These are phyloP conservation scores for Pseudomyrmex flavicornis DNA, from an alignment of 1,140 invertebrate genomes.

Conservation along the genomic window DNA sequence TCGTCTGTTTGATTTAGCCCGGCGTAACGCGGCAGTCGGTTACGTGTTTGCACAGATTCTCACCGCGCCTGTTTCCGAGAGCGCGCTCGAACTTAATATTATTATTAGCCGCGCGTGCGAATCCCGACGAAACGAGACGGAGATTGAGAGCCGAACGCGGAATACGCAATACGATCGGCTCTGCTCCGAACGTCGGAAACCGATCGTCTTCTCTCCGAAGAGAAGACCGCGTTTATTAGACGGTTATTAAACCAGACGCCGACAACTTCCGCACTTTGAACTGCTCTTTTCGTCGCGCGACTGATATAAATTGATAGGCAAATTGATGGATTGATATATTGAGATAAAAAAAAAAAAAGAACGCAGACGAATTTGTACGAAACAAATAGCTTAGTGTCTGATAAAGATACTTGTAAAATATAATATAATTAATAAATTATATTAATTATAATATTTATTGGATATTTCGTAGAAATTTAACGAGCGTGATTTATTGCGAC, in stretches of 20 bases:
- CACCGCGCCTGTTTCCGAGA: conserved; percentile 22
- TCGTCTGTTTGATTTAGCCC: conserved; percentile 69
- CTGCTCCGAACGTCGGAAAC: neutral
- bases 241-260: conserved; percentile 31
- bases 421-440: too few species aligned
- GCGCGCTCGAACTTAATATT: conserved; percentile 53
- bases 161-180: conserved; percentile 17
- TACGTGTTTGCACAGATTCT: conserved; percentile 68
- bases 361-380: too few species aligned
- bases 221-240: conserved; percentile 29
- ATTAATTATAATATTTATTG: too few species aligned
- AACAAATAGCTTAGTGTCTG: too few species aligned
- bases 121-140: conserved; percentile 56
- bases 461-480: too few species aligned
- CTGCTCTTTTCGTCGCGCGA: conserved; percentile 7
- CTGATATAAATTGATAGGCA: too few species aligned
- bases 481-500: too few species aligned
- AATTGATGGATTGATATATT: too few species aligned
- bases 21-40: conserved; percentile 68
- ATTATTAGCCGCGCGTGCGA: conserved; percentile 59
- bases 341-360: too few species aligned
- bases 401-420: too few species aligned
- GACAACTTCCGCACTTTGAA: neutral
- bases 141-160: conserved; percentile 26
- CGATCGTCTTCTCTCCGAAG: conserved; percentile 4